Evolutionary conservation across 2,113 vertebrate genomes (phyloP).

Genomic region (Grammomys surdaster): DNA sequence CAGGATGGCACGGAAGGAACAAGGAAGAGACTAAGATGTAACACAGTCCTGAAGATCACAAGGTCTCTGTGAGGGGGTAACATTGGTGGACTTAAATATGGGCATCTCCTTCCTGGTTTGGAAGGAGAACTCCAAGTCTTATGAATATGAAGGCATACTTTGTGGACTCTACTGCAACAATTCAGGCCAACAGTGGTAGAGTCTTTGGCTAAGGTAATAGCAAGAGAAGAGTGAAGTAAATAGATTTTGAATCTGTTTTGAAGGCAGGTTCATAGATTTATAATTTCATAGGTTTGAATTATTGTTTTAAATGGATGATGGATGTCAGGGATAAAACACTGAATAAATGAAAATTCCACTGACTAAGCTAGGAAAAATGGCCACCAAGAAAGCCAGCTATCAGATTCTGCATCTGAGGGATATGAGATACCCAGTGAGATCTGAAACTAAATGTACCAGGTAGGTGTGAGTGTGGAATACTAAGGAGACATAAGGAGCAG

Average conservation of each 20-base stretch:
- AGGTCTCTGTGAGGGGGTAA: not conserved
- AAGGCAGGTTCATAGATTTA: not conserved
- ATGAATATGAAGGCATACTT: not conserved
- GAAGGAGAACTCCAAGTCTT: not conserved
- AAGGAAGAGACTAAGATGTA: not conserved
- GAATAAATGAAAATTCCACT: not conserved
- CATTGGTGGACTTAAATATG: not conserved
- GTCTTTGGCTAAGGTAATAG: not conserved
- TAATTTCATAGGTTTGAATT: not conserved
- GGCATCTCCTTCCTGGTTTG: not conserved
- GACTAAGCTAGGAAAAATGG: not conserved
- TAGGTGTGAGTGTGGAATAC: conserved; percentile 12
- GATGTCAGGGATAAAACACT: not conserved
- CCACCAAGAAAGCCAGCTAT: not conserved
- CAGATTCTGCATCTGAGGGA: not conserved
- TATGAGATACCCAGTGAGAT: not conserved
- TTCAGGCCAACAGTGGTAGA: not conserved
- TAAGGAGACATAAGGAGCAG: not conserved
- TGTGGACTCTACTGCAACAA: not conserved
- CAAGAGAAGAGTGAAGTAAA: not conserved
- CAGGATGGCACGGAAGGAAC: not conserved
- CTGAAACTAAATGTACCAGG: not conserved
- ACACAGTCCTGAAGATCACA: not conserved
- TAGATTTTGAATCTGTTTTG: not conserved
- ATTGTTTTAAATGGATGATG: conserved; percentile 9